Evolutionary conservation across 2,113 vertebrate species (phyloP).

Genomic region (Dromiciops gliroides): DNA sequence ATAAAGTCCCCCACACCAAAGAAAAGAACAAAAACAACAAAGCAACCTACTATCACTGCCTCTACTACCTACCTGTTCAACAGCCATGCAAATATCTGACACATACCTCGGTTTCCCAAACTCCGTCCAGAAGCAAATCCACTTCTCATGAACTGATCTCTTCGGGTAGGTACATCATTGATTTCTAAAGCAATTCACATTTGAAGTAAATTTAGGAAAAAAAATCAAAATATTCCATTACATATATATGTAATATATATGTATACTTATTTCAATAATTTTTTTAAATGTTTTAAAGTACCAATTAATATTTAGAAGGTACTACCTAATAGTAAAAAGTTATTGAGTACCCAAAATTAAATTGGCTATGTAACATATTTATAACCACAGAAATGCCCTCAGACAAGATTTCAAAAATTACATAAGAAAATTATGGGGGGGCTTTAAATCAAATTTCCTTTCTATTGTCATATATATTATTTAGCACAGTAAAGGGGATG

Average conservation of each 20-base stretch:
- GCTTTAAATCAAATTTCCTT: not conserved
- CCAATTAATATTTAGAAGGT: not conserved
- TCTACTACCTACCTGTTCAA: not conserved
- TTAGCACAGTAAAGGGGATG: not conserved
- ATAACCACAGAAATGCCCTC: not conserved
- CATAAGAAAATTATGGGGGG: not conserved
- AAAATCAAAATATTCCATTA: not conserved
- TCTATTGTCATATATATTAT: not conserved
- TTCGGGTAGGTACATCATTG: constrained; percentile 49
- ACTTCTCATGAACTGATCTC: constrained; percentile 53
- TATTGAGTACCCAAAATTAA: not conserved
- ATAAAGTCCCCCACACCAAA: not conserved
- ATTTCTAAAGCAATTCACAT: constrained; percentile 70
- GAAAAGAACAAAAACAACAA: not conserved
- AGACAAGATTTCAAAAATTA: not conserved
- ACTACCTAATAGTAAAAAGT: not conserved
- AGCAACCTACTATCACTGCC: not conserved
- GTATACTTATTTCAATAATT: not conserved
- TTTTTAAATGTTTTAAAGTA: not conserved
- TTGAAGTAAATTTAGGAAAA: not conserved
- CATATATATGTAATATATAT: not conserved
- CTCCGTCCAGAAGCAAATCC: constrained; percentile 62
- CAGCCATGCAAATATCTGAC: not conserved
- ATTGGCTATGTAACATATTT: not conserved
- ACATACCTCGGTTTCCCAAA: constrained; percentile 71